Evolutionary conservation across 1,140 invertebrate species (phyloP), one percentile per base, ranked within the genome.

Genomic region (Pseudomyrmex sp.): DNA sequence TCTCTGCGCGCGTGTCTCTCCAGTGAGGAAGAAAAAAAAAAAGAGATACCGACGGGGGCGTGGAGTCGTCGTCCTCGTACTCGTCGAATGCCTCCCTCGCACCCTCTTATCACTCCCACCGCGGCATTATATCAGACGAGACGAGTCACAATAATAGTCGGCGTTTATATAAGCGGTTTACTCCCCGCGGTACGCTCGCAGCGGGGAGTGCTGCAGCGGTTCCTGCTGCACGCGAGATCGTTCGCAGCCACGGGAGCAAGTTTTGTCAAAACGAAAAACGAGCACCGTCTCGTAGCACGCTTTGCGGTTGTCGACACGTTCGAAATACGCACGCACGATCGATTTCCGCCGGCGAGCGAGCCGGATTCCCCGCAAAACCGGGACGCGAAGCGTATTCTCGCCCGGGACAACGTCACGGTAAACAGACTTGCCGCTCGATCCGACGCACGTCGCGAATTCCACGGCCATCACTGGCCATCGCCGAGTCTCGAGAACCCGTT

Each of bases 381-480:
- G 63, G n/a, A 58, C 44, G 65, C 13, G 15, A 26, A 18, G 52
- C n/a, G 65, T n/a, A 23, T 61, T 74, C 18, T 5, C 50, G 35
- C 59, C n/a, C 46, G 72, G 48, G 35, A 61, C 58, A 69, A 82
- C 15, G 72, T 91, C 62, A 69, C 87, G 70, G 89, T 91, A 92
- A 92, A 91, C 84, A 91, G 88, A 62, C 61, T 59, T 65, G 69
- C 69, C 58, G 80, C 69, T 66, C 80, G 66, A 84, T 54, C 82
- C 82, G 82, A 86, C 83, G 76, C 84, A 70, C 91, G 77, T 90
- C 89, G 77, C 75, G 79, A 88, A 85, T 83, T 80, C 86, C 85
- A 85, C 89, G 90, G 91, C 91, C 91, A 92, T 92, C 88, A 92
- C 90, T 92, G 89, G 83, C 74, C 80, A 58, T 74, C 61, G 70